Evolutionary conservation across 2,113 vertebrate genomes (phyloP).

Genomic region (Oncorhynchus nerka): DNA sequence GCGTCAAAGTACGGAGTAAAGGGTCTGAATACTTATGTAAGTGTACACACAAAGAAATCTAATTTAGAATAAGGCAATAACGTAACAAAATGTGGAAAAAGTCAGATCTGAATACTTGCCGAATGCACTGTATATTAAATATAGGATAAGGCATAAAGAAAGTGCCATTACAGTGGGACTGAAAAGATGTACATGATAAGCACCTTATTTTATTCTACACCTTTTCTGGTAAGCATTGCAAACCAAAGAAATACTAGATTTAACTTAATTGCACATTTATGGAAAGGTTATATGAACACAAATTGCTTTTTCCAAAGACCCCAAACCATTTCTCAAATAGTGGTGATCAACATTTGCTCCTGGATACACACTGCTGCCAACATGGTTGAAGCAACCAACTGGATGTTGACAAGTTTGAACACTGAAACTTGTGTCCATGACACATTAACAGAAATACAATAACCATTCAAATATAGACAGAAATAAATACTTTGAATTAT

Average conservation of each 20-base stretch:
- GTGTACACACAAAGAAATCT: too few relatives aligned
- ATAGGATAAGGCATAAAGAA: constrained; percentile 11
- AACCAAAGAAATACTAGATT: background rate
- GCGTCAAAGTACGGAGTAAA: too few relatives aligned
- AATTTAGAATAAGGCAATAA: too few relatives aligned
- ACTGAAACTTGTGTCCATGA: background rate
- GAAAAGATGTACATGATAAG: background rate
- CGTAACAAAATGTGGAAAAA: too few relatives aligned
- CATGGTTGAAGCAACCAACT: background rate
- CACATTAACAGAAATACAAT: constrained; percentile 3
- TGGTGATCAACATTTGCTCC: background rate
- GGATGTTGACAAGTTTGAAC: background rate
- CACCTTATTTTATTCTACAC: background rate
- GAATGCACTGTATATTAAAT: background rate
- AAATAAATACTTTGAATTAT: background rate
- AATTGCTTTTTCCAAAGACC: background rate
- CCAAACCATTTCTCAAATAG: background rate
- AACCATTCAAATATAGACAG: background rate
- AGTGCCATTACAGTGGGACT: background rate
- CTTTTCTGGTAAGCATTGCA: background rate
- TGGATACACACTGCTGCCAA: background rate
- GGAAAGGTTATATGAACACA: background rate
- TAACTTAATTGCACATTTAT: background rate
- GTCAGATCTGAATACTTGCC: too few relatives aligned
- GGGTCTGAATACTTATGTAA: too few relatives aligned